Evolutionary conservation across 2,797 vertebrate genomes (phyloP), one percentile per base, ranked within the genome.

Genomic region (Paedocypris micromegethes): DNA sequence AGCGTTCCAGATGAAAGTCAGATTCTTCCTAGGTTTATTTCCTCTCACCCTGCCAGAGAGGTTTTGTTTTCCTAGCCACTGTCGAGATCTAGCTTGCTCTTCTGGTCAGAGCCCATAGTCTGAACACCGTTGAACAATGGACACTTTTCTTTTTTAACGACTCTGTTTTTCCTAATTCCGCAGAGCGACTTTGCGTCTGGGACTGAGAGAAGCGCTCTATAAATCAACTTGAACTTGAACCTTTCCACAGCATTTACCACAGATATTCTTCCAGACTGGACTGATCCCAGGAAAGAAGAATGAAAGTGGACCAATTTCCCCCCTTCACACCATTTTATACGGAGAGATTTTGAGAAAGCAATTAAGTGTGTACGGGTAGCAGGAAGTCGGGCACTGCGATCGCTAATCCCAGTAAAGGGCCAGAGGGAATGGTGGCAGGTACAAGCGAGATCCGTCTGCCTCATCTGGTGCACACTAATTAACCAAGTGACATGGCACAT

Each of bases 391-490:
- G 9, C 45, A 4, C 9, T 39, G 44, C 40, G 9, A 2, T 1
- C 3, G 58, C 5, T 47, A 39, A 62, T 62, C 38, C 9, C 51
- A 41, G 62, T 46, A 66, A 62, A 8, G 40, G 46, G 52, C 72
- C 67, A 48, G 54, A 66, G 46, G 63, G 62, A 61, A 51, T 69
- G 6, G 6, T 66, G 52, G 51, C 46, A 58, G 67, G 62, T 61
- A 65, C 45, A 54, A 64, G 46, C 5, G 62, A 58, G 41, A 57
- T 56, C 66, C 67, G 54, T 57, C 73, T 66, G 73, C 63, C 58
- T 39, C 47, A 48, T 56, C 49, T 60, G 57, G 57, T 42, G 52
- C 39, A 45, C 23, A 45, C n/a, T 66, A 73, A 73, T 66, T 58
- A 66, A 66, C 52, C 50, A 45, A 51, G 56, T 55, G 73, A 57